A percentile compares a stretch with the other conserved stretches of the same genome.
These are phyloP conservation scores for Acanthosoma haemorrhoidale DNA, from an alignment of 2,888 invertebrate genomes.

Conservation along the genomic window DNA sequence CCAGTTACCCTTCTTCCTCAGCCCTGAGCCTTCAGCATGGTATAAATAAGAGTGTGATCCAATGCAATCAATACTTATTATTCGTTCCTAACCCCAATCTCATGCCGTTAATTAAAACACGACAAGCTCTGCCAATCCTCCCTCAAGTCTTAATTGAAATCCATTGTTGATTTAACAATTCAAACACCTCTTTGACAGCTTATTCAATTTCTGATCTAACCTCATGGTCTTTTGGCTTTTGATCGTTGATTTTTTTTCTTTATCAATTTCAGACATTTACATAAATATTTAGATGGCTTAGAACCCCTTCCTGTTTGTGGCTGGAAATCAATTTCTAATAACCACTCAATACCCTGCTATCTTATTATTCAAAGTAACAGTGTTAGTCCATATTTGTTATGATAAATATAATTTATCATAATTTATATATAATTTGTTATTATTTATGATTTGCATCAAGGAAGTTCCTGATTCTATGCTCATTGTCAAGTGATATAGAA, in stretches of 20 bases:
- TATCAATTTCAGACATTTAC: not conserved
- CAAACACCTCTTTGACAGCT: conserved; percentile 30
- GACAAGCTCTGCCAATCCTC: conserved; percentile 28
- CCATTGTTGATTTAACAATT: conserved; percentile 32
- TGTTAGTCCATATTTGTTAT: too few relatives aligned
- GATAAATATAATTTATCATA: too few relatives aligned
- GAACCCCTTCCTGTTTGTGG: not conserved
- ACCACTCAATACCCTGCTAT: too few relatives aligned
- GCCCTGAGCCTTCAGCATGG: not conserved
- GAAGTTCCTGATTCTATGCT: too few relatives aligned
- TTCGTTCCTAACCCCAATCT: conserved; percentile 30
- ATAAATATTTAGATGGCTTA: conserved; percentile 5
- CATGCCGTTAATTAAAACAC: conserved; percentile 28
- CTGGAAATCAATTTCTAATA: too few relatives aligned
- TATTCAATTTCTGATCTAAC: conserved; percentile 24
- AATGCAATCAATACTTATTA: conserved; percentile 31
- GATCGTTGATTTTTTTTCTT: not conserved
- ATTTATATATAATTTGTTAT: too few relatives aligned
- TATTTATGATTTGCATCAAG: too few relatives aligned
- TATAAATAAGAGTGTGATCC: conserved; percentile 32
- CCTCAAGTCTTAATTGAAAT: conserved; percentile 31
- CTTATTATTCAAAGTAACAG: too few relatives aligned
- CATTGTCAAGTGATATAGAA: too few relatives aligned
- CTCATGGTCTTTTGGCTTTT: conserved; percentile 15
- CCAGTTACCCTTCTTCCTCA: conserved; percentile 8